Evolutionary conservation across 2,888 invertebrate species (phyloP).

Genomic region (Stegophylla sp.): DNA sequence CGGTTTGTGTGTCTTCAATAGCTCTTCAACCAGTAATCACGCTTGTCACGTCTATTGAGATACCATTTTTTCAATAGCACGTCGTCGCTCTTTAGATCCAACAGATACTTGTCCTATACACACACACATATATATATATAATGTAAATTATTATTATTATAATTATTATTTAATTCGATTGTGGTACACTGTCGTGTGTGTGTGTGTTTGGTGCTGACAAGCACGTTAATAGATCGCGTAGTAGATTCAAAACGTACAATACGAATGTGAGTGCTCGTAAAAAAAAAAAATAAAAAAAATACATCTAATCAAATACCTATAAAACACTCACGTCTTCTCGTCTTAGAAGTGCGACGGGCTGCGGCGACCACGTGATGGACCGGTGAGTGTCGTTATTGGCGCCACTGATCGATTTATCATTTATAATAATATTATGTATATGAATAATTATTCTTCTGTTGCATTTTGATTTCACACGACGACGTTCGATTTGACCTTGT

Average conservation of each 20-base stretch:
- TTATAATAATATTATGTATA: neutral
- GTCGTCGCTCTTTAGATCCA: constrained; percentile 41
- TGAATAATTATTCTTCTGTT: constrained; percentile 15
- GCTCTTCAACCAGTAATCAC: constrained; percentile 29
- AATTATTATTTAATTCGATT: constrained; percentile 44
- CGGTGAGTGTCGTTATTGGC: constrained; percentile 37
- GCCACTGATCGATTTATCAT: constrained; percentile 46
- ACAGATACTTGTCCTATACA: constrained; percentile 18
- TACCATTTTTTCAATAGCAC: constrained; percentile 55
- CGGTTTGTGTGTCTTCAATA: constrained; percentile 59
- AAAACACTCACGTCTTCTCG: neutral
- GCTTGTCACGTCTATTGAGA: constrained; percentile 54
- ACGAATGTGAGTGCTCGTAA: neutral
- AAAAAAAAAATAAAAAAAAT: neutral
- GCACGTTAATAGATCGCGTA: constrained; percentile 31
- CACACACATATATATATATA: neutral
- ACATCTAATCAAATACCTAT: constrained; percentile 25
- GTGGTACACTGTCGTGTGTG: constrained; percentile 6
- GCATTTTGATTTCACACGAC: neutral
- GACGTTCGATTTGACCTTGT: neutral
- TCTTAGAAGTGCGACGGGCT: too few species aligned
- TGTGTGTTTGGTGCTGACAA: too few species aligned
- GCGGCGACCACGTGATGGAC: neutral
- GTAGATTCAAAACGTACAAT: constrained; percentile 26
- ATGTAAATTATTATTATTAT: constrained; percentile 32